Evolutionary conservation across 2,888 invertebrate genomes (phyloP).

Genomic region (Euplagia quadripunctaria): DNA sequence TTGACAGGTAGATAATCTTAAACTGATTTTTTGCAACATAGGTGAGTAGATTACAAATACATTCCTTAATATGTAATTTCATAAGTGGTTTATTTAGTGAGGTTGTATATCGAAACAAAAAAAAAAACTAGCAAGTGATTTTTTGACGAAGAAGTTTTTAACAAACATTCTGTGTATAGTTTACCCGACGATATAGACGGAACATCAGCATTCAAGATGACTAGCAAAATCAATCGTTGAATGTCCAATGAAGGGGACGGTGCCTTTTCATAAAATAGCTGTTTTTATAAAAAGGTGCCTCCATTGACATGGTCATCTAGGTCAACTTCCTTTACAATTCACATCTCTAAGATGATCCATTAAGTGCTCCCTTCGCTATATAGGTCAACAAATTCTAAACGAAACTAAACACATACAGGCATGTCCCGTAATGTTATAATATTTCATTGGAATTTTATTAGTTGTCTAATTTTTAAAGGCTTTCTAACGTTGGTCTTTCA

Average conservation of each 20-base stretch:
- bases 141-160: not conserved
- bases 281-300: constrained; percentile 6
- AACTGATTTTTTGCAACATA: no score
- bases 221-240: constrained; percentile 11
- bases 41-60: no score
- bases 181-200: not conserved
- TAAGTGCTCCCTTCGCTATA: not conserved
- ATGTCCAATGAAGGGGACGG: constrained; percentile 1
- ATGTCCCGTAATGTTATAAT: not conserved
- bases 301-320: constrained; percentile 16
- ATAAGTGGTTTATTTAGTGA: no score
- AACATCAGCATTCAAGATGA: constrained; percentile 12
- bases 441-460: not conserved
- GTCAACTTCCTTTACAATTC: constrained; percentile 4
- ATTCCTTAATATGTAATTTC: no score
- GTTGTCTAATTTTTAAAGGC: no score
- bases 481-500: no score
- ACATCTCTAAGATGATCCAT: constrained; percentile 11
- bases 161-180: not conserved
- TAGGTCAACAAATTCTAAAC: constrained; percentile 8
- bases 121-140: not conserved
- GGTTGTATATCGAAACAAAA: no score
- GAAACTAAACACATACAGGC: not conserved
- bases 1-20: no score
- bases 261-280: constrained; percentile 6